Evolutionary conservation across 2,888 invertebrate genomes (phyloP), one percentile per base, ranked within the genome.

Genomic region (Dicycla oo): DNA sequence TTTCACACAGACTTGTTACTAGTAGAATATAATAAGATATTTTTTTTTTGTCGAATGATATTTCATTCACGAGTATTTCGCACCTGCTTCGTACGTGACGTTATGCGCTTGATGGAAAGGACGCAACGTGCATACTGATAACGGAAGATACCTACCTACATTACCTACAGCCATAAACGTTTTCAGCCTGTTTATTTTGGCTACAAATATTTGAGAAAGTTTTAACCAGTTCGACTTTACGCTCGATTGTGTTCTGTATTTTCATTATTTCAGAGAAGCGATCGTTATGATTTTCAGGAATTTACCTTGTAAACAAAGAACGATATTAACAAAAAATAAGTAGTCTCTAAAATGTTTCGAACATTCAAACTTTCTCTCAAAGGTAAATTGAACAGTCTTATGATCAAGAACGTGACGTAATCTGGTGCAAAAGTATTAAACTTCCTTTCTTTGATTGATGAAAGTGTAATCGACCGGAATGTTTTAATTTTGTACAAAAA

Each of bases 21-120:
- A 34, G 8, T 40, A 62, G 38, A 69, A 53, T 61, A 54, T 20
- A 51, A 30, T 70, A 57, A 56, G 43, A 61, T 20, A 20, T 45
- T 45, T 70, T n/a, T 6, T 67, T 75, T 47, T 45, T 61, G 20
- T 78, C 56, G 58, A 57, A 78, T 47, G 57, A 69, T 73, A 80
- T 80, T 80, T 82, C 71, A 80, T 73, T 75, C 77, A 78, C 75
- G 72, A 74, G 73, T 82, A 83, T 81, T 90, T 89, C 82, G 90
- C 93, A 93, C 93, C 91, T 92, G 93, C 78, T 76, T 61, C 61
- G 88, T 88, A 91, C 92, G 93, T 91, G 89, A 80, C 84, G 88
- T 78, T 91, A 93, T 93, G 92, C 89, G 87, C 78, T 81, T 81
- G 73, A 87, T 79, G 78, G 76, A 86, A 72, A 75, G 74, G 73